phyloP scores from a whole-genome alignment of 53 echinoderm and acorn worm genomes.

The Echinarachnius parma region DNA sequence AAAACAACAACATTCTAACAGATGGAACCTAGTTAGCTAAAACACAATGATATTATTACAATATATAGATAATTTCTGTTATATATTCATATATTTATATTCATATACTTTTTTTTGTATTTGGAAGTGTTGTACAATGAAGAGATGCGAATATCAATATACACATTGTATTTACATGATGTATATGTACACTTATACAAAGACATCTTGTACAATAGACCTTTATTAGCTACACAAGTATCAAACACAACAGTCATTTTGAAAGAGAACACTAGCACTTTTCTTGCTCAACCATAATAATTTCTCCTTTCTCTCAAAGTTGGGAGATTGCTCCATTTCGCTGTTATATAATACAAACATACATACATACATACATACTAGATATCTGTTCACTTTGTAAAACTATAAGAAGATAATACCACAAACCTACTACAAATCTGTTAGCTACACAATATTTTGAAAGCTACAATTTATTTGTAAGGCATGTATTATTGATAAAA shows the following conservation, averaged over 20 bases:
- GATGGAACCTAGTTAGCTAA: constrained; percentile 5
- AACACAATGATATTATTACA: constrained; percentile 30
- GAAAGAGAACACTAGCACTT: not conserved
- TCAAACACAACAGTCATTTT: not conserved
- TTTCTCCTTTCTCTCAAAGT: not conserved
- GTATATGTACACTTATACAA: not conserved
- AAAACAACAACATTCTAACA: not conserved
- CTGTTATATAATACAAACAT: too few relatives aligned
- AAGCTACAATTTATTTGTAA: too few relatives aligned
- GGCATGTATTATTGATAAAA: too few relatives aligned
- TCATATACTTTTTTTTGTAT: constrained; percentile 15
- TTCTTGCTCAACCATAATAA: not conserved
- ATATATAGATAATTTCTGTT: constrained; percentile 32
- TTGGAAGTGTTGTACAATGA: constrained; percentile 27
- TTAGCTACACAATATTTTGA: too few relatives aligned
- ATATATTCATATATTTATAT: constrained; percentile 43
- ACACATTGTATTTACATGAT: constrained; percentile 32
- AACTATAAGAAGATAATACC: too few relatives aligned
- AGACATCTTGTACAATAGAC: too few relatives aligned
- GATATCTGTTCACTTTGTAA: too few relatives aligned
- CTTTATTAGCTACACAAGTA: too few relatives aligned
- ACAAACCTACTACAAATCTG: too few relatives aligned
- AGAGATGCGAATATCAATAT: constrained; percentile 3
- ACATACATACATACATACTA: too few relatives aligned
- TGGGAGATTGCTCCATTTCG: too few relatives aligned